Conservation (phyloP, 2,113 vertebrate species). For the Actenoides hombroni region DNA sequence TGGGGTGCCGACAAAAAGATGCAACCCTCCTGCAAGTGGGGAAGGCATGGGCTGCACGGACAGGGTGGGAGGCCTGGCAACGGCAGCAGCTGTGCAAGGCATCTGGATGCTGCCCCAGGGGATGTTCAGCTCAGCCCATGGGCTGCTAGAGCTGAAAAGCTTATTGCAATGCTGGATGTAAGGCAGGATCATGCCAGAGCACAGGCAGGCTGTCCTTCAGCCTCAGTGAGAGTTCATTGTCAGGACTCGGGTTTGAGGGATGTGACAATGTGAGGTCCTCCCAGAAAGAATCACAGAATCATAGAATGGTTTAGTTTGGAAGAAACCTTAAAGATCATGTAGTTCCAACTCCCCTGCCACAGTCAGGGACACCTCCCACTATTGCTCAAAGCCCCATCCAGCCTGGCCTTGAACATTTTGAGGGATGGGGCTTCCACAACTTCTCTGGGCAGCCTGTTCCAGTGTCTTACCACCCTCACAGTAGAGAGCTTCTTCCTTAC, state of each 20-base stretch:
- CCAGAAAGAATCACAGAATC: background rate
- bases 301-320: background rate
- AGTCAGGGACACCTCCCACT: background rate
- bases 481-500: background rate
- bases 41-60: background rate
- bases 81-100: background rate
- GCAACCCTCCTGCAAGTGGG: fast-evolving
- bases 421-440: background rate
- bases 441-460: background rate
- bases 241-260: background rate
- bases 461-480: background rate
- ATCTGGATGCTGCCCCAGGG: background rate
- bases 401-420: background rate
- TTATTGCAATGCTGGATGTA: background rate
- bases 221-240: background rate
- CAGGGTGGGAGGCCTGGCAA: fast-evolving
- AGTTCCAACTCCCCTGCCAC: background rate
- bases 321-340: background rate
- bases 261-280: fast-evolving
- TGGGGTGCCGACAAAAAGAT: background rate
- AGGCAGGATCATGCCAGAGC: background rate
- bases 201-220: background rate
- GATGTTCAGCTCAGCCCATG: background rate
- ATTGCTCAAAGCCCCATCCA: background rate
- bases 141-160: background rate